phyloP scores from a whole-genome alignment of 2,113 vertebrate species.

The Taurulus bubalis region DNA sequence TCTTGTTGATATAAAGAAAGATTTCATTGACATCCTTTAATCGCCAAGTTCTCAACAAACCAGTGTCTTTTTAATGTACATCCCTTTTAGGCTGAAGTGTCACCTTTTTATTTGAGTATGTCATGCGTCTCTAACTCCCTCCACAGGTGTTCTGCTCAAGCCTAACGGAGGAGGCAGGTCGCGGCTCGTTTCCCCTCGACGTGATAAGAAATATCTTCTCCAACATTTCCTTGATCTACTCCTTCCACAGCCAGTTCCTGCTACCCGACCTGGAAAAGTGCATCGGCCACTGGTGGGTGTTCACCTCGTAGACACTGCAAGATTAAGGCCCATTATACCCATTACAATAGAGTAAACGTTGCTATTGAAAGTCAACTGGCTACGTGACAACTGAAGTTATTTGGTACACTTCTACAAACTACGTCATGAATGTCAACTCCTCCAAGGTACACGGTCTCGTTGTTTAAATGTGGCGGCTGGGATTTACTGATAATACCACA shows the following conservation, averaged over 20 bases:
- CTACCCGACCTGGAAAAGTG: constrained; percentile 88
- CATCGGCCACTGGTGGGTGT: constrained; percentile 87
- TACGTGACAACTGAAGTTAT: background rate
- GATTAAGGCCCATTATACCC: background rate
- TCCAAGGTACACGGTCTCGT: background rate
- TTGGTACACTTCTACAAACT: background rate
- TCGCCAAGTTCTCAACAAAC: background rate
- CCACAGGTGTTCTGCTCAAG: constrained; percentile 87
- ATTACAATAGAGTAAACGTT: background rate
- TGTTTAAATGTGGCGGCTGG: background rate
- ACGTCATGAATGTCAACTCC: background rate
- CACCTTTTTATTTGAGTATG: background rate
- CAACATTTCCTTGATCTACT: constrained; percentile 92
- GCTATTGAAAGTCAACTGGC: background rate
- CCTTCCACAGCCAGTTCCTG: constrained; percentile 90
- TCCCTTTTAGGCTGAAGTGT: background rate
- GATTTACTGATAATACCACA: background rate
- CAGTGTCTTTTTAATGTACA: background rate
- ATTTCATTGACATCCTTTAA: background rate
- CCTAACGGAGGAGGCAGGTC: constrained; percentile 85
- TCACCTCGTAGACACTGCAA: background rate
- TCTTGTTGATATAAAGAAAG: background rate
- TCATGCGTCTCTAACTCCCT: background rate
- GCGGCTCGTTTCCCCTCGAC: constrained; percentile 87
- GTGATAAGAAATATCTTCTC: constrained; percentile 91